These are phyloP conservation scores for Zosterops lateralis DNA, from an alignment of 2,113 vertebrate genomes.

Conservation along the genomic window DNA sequence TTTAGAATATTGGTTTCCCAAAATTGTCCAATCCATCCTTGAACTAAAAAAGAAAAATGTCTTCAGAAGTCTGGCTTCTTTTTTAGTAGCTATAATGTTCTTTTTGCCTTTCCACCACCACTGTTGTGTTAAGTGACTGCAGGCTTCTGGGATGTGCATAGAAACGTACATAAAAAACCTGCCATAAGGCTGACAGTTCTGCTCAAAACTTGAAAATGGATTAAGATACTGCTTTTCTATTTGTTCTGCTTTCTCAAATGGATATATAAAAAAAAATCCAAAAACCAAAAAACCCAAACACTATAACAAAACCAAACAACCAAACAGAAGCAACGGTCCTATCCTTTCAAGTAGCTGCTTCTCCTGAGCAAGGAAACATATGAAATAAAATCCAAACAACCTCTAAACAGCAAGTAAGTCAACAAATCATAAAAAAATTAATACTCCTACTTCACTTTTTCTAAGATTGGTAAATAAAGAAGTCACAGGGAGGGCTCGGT, in stretches of 20 bases:
- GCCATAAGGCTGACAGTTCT: background rate
- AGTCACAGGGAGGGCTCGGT: background rate
- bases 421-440: background rate
- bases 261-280: background rate
- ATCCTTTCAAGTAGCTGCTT: background rate
- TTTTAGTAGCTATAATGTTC: background rate
- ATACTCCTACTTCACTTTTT: background rate
- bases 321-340: background rate
- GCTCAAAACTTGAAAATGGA: fast-evolving
- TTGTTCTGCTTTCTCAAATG: background rate
- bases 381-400: background rate
- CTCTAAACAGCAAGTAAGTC: background rate
- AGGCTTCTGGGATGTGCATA: background rate
- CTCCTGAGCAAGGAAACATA: background rate
- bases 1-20: constrained; percentile 9
- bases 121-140: background rate
- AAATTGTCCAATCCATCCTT: background rate
- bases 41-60: background rate
- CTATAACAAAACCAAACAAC: background rate
- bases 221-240: background rate
- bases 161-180: background rate
- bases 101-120: background rate
- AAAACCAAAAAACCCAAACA: background rate
- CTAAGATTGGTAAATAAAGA: background rate
- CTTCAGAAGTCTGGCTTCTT: background rate